Evolutionary conservation across 2,888 invertebrate species (phyloP), one percentile per base, ranked within the genome.

Genomic region (Nudaria mundana): DNA sequence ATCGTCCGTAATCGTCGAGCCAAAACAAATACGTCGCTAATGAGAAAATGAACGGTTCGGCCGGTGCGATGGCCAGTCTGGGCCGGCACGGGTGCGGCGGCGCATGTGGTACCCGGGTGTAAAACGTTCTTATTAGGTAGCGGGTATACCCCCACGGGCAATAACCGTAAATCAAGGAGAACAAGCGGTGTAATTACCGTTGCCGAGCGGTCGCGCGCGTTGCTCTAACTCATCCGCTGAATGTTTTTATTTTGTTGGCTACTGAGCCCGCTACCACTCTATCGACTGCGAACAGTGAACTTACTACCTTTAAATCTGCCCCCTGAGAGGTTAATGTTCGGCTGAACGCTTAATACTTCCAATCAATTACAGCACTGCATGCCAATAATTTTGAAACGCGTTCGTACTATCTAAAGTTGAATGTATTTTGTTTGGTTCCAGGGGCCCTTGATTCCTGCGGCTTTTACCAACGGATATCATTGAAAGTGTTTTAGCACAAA

Each of bases 381-480:
- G 58, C 63, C 59, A 58, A 59, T 61, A 61, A 65, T 63, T 69
- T 65, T 60, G 43, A 18, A n/a, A 7, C 20, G 30, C 46, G 40
- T 40, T 43, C 54, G 43, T 48, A 44, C 44, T 37, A 37, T 40
- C 42, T 48, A 48, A 48, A 43, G 37, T 48, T 59, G 35, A 62
- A 20, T 34, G 15, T 31, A 33, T 44, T 50, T 53, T 52, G 44
- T 53, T 66, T 61, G 66, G 67, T 94, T 94, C 59, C 94, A 97
- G 97, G 97, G 97, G 83, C 96, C 97, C 84, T 92, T 98, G 92
- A 97, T 98, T 93, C 97, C 97, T 91, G 97, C 97, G 91, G 97
- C 97, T 91, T 98, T 97, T 92, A 97, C 97, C 92, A 98, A 98
- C 92, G 98, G 98, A 91, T 97, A 97, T 93, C 97, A 97, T 94